Evolutionary conservation across 2,888 invertebrate genomes (phyloP), one percentile per base, ranked within the genome.

Genomic region (Lochmaea capreae): DNA sequence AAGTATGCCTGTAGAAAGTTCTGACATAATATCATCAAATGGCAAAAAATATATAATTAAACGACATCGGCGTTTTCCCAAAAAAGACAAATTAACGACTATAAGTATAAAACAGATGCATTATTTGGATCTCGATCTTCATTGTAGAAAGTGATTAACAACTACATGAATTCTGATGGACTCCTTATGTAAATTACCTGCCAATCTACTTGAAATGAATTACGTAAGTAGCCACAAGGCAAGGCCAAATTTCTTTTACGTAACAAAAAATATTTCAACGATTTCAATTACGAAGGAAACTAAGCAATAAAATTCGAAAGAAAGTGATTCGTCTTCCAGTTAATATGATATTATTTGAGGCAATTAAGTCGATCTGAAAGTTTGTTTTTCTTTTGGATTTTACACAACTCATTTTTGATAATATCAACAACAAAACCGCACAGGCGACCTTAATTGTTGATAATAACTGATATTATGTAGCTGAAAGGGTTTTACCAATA

Each of bases 221-320:
- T 69, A 59, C 22, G 70, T 65, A 72, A 75, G 46, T 43, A 39
- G 43, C 52, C 62, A 65, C 62, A 59, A 71, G 75, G 72, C 75
- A 75, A 75, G 75, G 75, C 75, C 72, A 66, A 72, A 68, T 70
- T 57, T 67, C 58, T 72, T 75, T 75, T 72, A 71, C 72, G 72
- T 72, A 70, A 70, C 70, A 54, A 70, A 46, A 65, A 61, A 66
- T 70, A 67, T 71, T 69, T 52, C 66, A 62, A 46, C 62, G 52
- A 73, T 73, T 46, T 68, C 68, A 69, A 71, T 69, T 65, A 61
- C 59, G 46, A 49, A 16, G 58, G 46, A 26, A 59, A 26, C 43
- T 26, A 43, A 33, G 42, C 42, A 57, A 22, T 33, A 43, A 42
- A 43, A 67, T 46, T 2, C 22, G 46, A 43, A 67, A 43, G 67